A percentile compares a stretch with the other conserved stretches of the same genome.
These are phyloP conservation scores for Drosophila albomicans DNA, from an alignment of 1,140 invertebrate genomes.

Conservation along the genomic window DNA sequence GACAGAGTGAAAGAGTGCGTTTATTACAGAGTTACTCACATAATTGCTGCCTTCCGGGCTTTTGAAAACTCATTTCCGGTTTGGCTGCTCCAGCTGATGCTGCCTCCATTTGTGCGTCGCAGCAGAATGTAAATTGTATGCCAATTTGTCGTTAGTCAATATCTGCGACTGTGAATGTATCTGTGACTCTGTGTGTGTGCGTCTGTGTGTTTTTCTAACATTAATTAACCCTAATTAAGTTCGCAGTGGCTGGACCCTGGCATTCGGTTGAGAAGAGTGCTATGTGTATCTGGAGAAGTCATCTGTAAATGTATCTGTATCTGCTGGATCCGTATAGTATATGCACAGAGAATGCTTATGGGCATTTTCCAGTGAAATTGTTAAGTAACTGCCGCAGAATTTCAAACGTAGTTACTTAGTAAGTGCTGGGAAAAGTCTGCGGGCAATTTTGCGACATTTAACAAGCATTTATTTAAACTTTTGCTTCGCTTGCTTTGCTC, in stretches of 20 bases:
- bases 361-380: constrained; percentile 63
- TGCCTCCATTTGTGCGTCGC: constrained; percentile 16
- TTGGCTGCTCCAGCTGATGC: constrained; percentile 32
- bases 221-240: constrained; percentile 80
- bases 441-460: constrained; percentile 68
- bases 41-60: constrained; percentile 77
- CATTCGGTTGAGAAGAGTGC: constrained; percentile 14
- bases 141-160: constrained; percentile 69
- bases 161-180: constrained; percentile 13
- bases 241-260: constrained; percentile 40
- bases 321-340: constrained; percentile 8
- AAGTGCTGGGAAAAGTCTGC: constrained; percentile 46
- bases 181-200: constrained; percentile 15
- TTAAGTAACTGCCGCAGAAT: constrained; percentile 58
- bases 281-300: background rate
- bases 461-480: constrained; percentile 67
- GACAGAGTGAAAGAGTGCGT: background rate
- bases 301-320: constrained; percentile 14
- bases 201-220: constrained; percentile 64
- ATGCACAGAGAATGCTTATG: constrained; percentile 34
- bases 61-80: constrained; percentile 76
- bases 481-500: constrained; percentile 24
- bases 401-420: constrained; percentile 48
- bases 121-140: constrained; percentile 51
- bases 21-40: constrained; percentile 57